phyloP scores from a whole-genome alignment of 1,140 invertebrate genomes.

The Mylabris phalerata region DNA sequence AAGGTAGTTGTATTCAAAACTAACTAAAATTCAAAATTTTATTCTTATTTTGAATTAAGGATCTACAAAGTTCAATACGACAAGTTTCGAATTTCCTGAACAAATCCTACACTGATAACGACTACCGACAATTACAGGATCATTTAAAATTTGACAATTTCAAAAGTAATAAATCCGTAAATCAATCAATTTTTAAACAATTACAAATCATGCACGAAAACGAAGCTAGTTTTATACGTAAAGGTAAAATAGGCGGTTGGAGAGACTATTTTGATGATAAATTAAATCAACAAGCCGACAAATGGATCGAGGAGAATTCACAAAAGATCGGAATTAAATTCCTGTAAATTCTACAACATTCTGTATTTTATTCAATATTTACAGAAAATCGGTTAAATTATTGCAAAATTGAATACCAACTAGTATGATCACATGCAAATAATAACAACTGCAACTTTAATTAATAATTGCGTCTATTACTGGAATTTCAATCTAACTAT shows the following conservation, averaged over 20 bases:
- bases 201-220: neutral
- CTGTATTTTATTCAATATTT: no score
- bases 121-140: slow-evolving; percentile 31
- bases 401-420: no score
- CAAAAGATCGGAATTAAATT: slow-evolving; percentile 1
- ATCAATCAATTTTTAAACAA: neutral
- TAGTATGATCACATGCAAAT: no score
- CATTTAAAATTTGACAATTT: slow-evolving; percentile 3
- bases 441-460: no score
- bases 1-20: slow-evolving; percentile 18
- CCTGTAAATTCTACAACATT: no score
- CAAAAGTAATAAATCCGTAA: neutral
- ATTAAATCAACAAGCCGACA: neutral
- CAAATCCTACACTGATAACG: neutral
- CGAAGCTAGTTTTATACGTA: slow-evolving; percentile 1
- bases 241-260: slow-evolving; percentile 2
- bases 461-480: no score
- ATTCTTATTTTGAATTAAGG: neutral
- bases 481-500: no score
- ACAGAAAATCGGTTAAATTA: no score
- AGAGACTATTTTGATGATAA: slow-evolving; percentile 1
- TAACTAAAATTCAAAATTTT: neutral
- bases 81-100: neutral
- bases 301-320: slow-evolving; percentile 3
- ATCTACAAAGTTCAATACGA: neutral